Conservation (phyloP, 2,888 invertebrate species). For the Melanargia galathea region DNA sequence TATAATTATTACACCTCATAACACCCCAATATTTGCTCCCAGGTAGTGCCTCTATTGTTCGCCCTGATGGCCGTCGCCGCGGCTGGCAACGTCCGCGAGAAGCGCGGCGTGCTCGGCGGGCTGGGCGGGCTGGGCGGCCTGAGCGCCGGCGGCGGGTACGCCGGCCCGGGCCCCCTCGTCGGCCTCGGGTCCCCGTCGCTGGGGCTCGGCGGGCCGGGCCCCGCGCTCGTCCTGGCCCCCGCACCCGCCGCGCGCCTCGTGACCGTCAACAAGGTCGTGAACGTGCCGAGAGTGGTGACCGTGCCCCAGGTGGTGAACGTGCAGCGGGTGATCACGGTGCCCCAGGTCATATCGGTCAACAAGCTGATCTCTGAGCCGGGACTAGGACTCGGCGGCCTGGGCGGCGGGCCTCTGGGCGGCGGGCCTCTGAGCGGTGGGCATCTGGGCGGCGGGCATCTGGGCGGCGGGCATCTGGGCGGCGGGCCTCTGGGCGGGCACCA, state of each 20-base stretch:
- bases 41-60: constrained; percentile 27
- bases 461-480: neutral
- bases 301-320: constrained; percentile 52
- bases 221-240: constrained; percentile 35
- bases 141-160: constrained; percentile 26
- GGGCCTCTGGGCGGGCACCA: neutral
- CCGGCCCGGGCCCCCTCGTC: constrained; percentile 29
- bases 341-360: constrained; percentile 55
- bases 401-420: neutral
- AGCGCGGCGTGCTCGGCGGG: constrained; percentile 52
- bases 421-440: too few species aligned
- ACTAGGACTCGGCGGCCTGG: constrained; percentile 18
- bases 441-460: constrained; percentile 32
- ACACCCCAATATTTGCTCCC: too few species aligned
- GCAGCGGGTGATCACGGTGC: constrained; percentile 57
- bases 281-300: constrained; percentile 47
- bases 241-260: constrained; percentile 44
- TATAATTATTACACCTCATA: too few species aligned
- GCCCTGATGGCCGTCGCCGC: constrained; percentile 47
- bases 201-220: constrained; percentile 10
- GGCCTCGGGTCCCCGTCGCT: neutral
- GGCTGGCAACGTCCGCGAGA: constrained; percentile 50
- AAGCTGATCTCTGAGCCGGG: constrained; percentile 53
- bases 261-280: constrained; percentile 51
- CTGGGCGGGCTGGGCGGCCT: constrained; percentile 35